Conservation (phyloP, 2,797 vertebrate genomes). For the Podargus strigoides region DNA sequence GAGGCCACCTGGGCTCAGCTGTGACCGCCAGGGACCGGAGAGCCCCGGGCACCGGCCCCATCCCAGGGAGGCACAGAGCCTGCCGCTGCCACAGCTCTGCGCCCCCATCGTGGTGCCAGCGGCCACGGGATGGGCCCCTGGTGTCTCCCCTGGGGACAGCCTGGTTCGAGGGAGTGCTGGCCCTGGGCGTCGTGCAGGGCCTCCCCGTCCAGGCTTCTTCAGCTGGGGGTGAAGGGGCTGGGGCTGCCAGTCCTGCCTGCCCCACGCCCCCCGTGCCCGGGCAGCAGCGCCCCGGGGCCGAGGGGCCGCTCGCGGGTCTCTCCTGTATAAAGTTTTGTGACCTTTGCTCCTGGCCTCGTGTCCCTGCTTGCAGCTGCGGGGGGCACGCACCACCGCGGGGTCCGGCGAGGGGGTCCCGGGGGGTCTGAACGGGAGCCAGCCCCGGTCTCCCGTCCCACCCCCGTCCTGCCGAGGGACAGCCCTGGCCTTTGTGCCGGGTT, state of each 20-base stretch:
- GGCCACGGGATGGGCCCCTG: rapidly evolving
- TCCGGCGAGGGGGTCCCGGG: rapidly evolving
- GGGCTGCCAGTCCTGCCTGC: rapidly evolving
- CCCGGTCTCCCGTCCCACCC: too few species aligned
- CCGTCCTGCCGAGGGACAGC: conserved; percentile 9
- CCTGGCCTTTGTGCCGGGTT: conserved; percentile 3
- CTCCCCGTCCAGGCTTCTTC: not conserved
- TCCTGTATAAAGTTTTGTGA: conserved; percentile 57
- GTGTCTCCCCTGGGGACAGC: not conserved
- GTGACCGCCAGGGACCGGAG: not conserved
- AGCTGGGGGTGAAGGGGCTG: not conserved
- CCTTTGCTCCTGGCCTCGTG: not conserved
- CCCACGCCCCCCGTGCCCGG: rapidly evolving
- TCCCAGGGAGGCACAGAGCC: not conserved
- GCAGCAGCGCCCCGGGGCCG: rapidly evolving
- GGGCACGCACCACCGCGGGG: rapidly evolving
- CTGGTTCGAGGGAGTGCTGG: not conserved
- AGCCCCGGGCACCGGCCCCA: not conserved
- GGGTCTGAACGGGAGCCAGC: not conserved
- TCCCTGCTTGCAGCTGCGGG: rapidly evolving
- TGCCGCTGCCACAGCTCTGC: not conserved
- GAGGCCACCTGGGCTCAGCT: not conserved
- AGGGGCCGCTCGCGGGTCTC: not conserved
- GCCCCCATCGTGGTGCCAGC: rapidly evolving
- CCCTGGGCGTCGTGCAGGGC: rapidly evolving